Base-by-base conservation (phyloP, 1,140 invertebrate species). In the Pteromalus puparum region DNA sequence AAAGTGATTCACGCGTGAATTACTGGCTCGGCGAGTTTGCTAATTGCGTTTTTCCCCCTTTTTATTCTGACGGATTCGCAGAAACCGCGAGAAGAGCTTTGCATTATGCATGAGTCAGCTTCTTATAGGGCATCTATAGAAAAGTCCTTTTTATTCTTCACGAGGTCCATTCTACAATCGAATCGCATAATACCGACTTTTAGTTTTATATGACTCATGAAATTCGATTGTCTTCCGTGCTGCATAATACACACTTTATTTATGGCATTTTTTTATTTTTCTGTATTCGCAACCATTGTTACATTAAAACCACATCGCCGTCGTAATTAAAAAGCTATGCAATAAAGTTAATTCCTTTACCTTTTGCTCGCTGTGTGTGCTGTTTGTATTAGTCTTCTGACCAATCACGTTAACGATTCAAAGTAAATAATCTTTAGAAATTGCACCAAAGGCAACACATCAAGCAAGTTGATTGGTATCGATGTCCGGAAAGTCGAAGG, bases 401-500 rank as follows among this genome's bases (percentile, higher is more conserved):
- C 38, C 9, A 10, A 12, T 42, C 38, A 7, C 0, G 38, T 42
- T 42, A 42, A 42, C 10, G 9, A 42, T 42, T 42, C 7, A 42
- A 42, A 42, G 38, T 42, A 42, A 42, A 42, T 26, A 9, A 65
- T 65, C 61, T 24, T 65, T 65, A 65, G 15, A 65, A 10, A 65
- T 65, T 21, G 7, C 5, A 65, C 61, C 1, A 65, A n/a, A 18
- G 15, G 1, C n/a, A 7, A 70, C 6, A 70, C 68, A 30, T 70
- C 6, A 28, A 70, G 5, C n/a, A n/a, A 30, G n/a, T n/a, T 70
- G 68, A 78, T 78, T 78, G 76, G 26, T 78, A 78, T 79, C 9
- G 53, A 79, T 42, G 65, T 68, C n/a, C 13, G 34, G 3, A 68
- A 79, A 79, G 61, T 53, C 28, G 21, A 68, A 68, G n/a, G 24